Evolutionary conservation across 2,888 invertebrate species (phyloP).

Genomic region (Heliconius charithonia): DNA sequence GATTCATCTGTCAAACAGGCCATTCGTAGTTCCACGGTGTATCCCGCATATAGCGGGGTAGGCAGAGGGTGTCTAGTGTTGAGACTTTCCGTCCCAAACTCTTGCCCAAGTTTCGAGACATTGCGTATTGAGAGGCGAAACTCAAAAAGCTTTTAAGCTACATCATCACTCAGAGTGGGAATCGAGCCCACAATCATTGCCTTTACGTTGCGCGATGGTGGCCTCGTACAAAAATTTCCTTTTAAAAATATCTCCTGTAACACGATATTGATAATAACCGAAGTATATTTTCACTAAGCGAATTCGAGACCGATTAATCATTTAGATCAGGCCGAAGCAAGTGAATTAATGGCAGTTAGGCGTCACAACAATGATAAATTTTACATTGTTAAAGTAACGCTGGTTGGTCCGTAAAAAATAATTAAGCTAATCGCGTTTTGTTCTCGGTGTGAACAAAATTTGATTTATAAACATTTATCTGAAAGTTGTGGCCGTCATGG

Average conservation of each 20-base stretch:
- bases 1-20: no score
- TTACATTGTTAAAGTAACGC: conserved; percentile 24
- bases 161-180: no score
- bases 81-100: no score
- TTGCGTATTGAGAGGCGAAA: no score
- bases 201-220: background rate
- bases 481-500: no score
- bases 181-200: background rate
- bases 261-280: conserved; percentile 1
- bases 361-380: conserved; percentile 30
- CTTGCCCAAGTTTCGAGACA: no score
- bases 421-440: background rate
- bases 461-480: background rate
- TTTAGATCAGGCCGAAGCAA: conserved; percentile 23
- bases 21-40: no score
- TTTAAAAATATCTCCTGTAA: background rate
- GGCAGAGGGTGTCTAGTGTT: no score
- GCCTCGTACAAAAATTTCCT: background rate
- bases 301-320: conserved; percentile 24
- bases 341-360: conserved; percentile 28
- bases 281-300: conserved; percentile 22
- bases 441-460: background rate
- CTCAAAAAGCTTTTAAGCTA: no score
- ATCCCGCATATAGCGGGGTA: no score
- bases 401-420: conserved; percentile 22